Conservation (phyloP, 2,888 invertebrate genomes). For the Nemotelus nigrinus region DNA sequence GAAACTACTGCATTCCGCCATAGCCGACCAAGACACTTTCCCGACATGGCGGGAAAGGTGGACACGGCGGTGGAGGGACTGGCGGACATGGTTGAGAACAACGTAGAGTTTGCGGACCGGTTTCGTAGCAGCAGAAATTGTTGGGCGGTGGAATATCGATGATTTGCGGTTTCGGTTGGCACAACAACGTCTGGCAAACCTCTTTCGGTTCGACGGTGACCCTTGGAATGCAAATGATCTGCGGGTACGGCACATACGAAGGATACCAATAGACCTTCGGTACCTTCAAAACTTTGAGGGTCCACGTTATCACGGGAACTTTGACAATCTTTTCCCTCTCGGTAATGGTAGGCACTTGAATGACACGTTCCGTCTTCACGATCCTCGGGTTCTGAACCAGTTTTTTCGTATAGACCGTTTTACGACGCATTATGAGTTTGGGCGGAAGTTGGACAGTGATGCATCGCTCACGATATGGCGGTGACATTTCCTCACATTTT, state of each 20-base stretch:
- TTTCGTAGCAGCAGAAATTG: slow-evolving; percentile 37
- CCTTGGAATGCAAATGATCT: slow-evolving; percentile 36
- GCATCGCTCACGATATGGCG: slow-evolving; percentile 33
- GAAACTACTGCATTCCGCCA: background rate
- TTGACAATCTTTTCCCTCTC: background rate
- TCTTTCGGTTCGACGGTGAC: slow-evolving; percentile 42
- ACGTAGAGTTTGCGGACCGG: slow-evolving; percentile 30
- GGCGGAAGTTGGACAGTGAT: slow-evolving; percentile 47
- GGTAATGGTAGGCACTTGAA: slow-evolving; percentile 10
- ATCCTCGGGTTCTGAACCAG: slow-evolving; percentile 39
- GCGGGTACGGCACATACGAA: slow-evolving; percentile 19
- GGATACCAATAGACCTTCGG: slow-evolving; percentile 21
- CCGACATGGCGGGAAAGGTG: slow-evolving; percentile 22
- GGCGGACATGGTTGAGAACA: slow-evolving; percentile 22
- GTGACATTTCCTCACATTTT: slow-evolving; percentile 41
- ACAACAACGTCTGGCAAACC: slow-evolving; percentile 45
- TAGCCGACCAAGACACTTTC: slow-evolving; percentile 9
- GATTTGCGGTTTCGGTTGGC: slow-evolving; percentile 47
- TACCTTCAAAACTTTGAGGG: slow-evolving; percentile 12
- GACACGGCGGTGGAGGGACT: slow-evolving; percentile 15
- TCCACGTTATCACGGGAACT: slow-evolving; percentile 11
- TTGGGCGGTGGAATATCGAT: slow-evolving; percentile 44
- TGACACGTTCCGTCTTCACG: background rate
- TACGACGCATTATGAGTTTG: slow-evolving; percentile 39
- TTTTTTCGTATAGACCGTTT: slow-evolving; percentile 39